Base-by-base conservation (phyloP, 2,888 invertebrate species). In the Cheiracanthium punctorium region DNA sequence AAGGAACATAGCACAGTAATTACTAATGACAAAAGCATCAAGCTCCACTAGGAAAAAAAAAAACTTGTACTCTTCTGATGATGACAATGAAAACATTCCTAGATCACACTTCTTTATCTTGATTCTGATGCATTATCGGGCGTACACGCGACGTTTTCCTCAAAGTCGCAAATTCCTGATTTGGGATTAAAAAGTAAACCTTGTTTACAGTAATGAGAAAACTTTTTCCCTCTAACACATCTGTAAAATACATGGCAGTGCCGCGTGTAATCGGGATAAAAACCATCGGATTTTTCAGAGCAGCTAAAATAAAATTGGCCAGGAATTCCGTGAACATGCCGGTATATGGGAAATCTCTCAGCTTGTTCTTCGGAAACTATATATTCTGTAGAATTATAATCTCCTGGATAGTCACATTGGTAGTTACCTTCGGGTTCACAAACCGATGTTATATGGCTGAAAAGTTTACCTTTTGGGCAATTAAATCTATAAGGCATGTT, bases 161-260 rank as follows among this genome's bases (percentile, higher is more conserved):
- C 87, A 32, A 89, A 89, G 64, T 89, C 89, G 64, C 89, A 89
- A 29, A 89, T 88, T 7, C 89, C 89, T 4, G 81, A 52, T 28
- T 80, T 74, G 4, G 89, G 88, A 71, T 88, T 89, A 65, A 89
- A 89, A 10, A 89, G 76, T 48, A 89, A 72, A 0, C 89, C 89
- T 29, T 88, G 82, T 30, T 89, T 89, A 64, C 89, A 89, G 43
- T 89, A 89, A 72, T 89, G 89, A 0, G 89, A 89, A 24, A 89
- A 87, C 41, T 89, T 89, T 48, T 87, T 88, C 0, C 89, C 89
- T n/a, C 81, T 80, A 1, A 88, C 80, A 52, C 89, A 89, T 1
- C 89, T 41, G 64, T 89, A 89, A 71, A 89, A 89, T 0, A 89
- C 89, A 71, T 89, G 89, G 64, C 89, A 89, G 14, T 84, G 77